These are phyloP conservation scores for Aramus guarauna DNA, from an alignment of 2,113 vertebrate species.

Conservation along the genomic window DNA sequence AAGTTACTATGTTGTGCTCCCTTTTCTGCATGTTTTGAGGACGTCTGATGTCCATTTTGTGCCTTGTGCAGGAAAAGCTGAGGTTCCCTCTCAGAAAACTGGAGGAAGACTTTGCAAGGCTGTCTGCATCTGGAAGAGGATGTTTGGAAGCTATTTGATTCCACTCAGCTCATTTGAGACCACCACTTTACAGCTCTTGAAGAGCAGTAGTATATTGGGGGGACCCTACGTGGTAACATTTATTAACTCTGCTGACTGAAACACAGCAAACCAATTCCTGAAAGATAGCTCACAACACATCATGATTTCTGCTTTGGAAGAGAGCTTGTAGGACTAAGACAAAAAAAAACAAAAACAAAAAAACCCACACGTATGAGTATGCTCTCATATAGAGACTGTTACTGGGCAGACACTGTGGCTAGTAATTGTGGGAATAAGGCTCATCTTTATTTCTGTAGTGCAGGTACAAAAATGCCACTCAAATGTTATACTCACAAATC, in stretches of 20 bases:
- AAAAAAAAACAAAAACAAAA: not conserved
- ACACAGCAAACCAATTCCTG: not conserved
- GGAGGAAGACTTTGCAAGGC: not conserved
- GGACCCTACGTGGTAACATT: not conserved
- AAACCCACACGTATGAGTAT: not conserved
- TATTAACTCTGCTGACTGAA: not conserved
- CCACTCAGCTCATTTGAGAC: not conserved
- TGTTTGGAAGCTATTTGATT: not conserved
- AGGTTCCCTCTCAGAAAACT: not conserved
- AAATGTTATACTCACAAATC: not conserved
- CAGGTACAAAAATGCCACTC: not conserved
- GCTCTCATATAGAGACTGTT: not conserved
- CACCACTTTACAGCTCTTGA: not conserved
- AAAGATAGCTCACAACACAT: not conserved
- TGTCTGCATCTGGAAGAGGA: not conserved
- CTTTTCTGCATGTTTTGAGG: not conserved
- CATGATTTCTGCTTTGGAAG: not conserved
- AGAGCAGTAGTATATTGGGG: not conserved
- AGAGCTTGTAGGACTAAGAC: not conserved
- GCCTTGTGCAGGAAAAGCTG: not conserved
- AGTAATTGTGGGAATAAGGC: not conserved
- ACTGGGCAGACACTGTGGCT: not conserved
- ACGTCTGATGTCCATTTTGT: not conserved
- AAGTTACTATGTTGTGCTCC: accelerated
- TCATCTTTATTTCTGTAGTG: not conserved